Percentiles rank a stretch among this genome's conserved stretches.
phyloP scores from a whole-genome alignment of 2,888 invertebrate species.

The Tricholauxania praeusta region DNA sequence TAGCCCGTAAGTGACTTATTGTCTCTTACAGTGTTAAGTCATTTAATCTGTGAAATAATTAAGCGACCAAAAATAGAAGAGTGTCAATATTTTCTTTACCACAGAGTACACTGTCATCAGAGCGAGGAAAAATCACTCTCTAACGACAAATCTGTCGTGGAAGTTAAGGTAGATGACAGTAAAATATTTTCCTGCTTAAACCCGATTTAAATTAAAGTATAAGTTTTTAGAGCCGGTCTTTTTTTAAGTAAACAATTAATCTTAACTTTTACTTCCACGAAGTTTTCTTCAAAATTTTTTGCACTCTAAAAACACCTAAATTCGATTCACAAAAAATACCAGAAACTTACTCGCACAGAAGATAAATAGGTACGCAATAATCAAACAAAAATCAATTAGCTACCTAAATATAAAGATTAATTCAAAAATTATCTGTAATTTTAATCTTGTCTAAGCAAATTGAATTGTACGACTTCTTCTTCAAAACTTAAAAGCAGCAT shows the following conservation, averaged over 20 bases:
- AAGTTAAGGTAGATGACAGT: neutral
- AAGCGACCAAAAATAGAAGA: conserved; percentile 64
- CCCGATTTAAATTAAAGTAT: too few species aligned
- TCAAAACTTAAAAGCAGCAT: neutral
- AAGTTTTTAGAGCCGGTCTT: too few species aligned
- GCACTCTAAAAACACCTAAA: too few species aligned
- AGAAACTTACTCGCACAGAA: too few species aligned
- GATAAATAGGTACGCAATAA: neutral
- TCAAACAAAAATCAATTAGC: neutral
- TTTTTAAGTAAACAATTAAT: too few species aligned
- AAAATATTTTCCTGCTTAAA: too few species aligned
- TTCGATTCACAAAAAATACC: too few species aligned
- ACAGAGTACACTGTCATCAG: conserved; percentile 68
- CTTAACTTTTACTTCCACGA: too few species aligned
- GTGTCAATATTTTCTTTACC: conserved; percentile 62
- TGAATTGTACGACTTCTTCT: neutral
- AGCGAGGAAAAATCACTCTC: conserved; percentile 61
- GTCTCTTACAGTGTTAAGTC: conserved; percentile 65
- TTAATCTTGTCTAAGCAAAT: conserved; percentile 24
- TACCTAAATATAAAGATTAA: neutral
- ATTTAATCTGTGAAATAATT: conserved; percentile 53
- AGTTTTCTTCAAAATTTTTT: too few species aligned
- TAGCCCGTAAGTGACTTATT: conserved; percentile 34
- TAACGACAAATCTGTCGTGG: conserved; percentile 66
- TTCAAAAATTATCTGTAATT: neutral